Conservation (phyloP, 2,113 vertebrate species). For the Ameiurus melas region DNA sequence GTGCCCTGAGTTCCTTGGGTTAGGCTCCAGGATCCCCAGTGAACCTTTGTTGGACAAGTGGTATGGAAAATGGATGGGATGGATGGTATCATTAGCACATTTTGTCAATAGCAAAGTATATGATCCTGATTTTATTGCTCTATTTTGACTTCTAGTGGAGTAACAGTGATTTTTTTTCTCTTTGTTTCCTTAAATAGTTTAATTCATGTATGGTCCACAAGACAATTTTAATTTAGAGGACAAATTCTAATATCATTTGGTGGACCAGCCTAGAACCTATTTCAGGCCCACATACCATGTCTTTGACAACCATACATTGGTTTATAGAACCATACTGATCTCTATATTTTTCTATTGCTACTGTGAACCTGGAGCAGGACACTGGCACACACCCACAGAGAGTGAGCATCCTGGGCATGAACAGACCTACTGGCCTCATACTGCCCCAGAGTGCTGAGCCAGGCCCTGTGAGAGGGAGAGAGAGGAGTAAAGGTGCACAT, state of each 20-base stretch:
- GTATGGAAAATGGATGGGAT: too few relatives aligned
- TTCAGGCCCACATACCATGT: not conserved
- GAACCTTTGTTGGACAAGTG: too few relatives aligned
- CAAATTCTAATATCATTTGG: not conserved
- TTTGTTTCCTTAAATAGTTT: not conserved
- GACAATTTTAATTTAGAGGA: not conserved
- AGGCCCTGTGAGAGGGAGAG: not conserved
- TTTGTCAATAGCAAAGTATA: not conserved
- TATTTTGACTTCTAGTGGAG: not conserved
- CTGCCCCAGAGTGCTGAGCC: slow-evolving; percentile 43
- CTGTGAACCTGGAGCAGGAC: not conserved
- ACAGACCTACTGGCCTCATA: slow-evolving; percentile 36
- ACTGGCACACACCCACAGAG: not conserved
- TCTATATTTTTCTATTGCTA: not conserved
- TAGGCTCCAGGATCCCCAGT: too few relatives aligned
- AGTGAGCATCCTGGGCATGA: not conserved
- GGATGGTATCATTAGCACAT: not conserved
- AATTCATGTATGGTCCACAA: not conserved
- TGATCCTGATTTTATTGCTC: not conserved
- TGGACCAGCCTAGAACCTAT: not conserved
- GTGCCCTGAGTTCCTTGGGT: too few relatives aligned
- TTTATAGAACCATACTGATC: not conserved
- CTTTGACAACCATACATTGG: not conserved
- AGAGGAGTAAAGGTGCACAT: not conserved
- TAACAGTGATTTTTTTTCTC: not conserved